Base-by-base conservation (phyloP, 2,113 vertebrate species). In the Pomatorhinus ruficollis region DNA sequence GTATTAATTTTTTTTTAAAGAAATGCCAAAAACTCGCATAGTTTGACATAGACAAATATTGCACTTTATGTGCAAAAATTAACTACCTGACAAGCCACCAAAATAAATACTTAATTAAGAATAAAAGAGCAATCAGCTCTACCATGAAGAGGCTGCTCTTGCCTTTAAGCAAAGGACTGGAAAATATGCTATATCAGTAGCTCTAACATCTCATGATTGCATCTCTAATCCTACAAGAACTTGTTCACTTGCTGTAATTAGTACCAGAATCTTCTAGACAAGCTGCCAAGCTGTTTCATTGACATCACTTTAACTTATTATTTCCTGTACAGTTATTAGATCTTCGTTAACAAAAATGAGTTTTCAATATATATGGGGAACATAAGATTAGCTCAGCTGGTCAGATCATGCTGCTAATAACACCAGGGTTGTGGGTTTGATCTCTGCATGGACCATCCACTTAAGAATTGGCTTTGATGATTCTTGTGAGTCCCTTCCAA, bases 281-380 rank as follows among this genome's bases (percentile, higher is more conserved):
- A 76, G 28, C 11, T 93, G 47, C 40, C 64, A 82, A 63, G 78
- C 13, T 45, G 52, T 77, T 64, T 81, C 31, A 45, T 65, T 84
- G 11, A 11, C 3, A 4, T 69, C 24, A 77, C 27, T 45, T 87
- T n/a, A 44, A 11, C 12, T 87, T 12, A 53, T 52, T 63, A 60
- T 44, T 72, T 77, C 28, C 33, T 24, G 16, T 25, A 39, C 16
- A 61, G 27, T 37, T 87, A 39, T 13, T 57, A 80, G 44, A 19
- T 25, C 21, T 53, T 56, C 74, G 10, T 27, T 75, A 65, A 77
- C 52, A 87, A 81, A 89, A 87, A 78, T 13, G 14, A 63, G 35
- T 1, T 3, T 47, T 64, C 9, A 33, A 1, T 47, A 21, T 39
- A 18, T 6, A 12, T 1, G 2, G 27, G 61, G 17, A 52, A 68